These are phyloP conservation scores for Erpetoichthys calabaricus DNA, from an alignment of 2,797 vertebrate species.

Conservation along the genomic window DNA sequence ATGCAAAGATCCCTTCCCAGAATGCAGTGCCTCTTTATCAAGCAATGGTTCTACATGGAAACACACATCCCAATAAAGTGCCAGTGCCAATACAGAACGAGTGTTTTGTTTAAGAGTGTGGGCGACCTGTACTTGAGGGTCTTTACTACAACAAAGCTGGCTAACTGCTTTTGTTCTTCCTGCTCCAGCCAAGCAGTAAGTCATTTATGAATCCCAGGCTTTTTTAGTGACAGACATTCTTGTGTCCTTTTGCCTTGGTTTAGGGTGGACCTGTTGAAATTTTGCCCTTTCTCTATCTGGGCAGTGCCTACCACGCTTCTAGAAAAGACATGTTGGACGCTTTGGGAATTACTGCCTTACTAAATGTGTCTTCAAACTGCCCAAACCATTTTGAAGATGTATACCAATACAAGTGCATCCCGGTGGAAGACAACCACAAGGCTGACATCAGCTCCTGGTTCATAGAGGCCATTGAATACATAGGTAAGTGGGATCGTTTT, in stretches of 20 bases:
- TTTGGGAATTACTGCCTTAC: conserved; percentile 57
- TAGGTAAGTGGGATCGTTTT: conserved; percentile 37
- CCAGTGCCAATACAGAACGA: too few species aligned
- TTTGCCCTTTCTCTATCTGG: conserved; percentile 63
- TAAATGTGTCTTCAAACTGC: conserved; percentile 64
- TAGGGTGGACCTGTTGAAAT: conserved; percentile 65
- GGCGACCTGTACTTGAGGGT: too few species aligned
- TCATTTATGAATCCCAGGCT: too few species aligned
- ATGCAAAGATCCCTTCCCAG: too few species aligned
- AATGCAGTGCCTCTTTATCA: too few species aligned
- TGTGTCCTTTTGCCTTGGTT: conserved; percentile 4
- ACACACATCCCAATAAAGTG: too few species aligned
- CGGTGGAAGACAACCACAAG: conserved; percentile 69
- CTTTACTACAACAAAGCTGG: too few species aligned
- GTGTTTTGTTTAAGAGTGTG: too few species aligned
- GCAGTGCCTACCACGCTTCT: conserved; percentile 61
- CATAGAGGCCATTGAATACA: conserved; percentile 65
- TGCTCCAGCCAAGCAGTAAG: too few species aligned
- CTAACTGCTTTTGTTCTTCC: too few species aligned
- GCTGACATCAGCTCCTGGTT: conserved; percentile 72
- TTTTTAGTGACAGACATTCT: too few species aligned
- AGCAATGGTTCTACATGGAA: too few species aligned
- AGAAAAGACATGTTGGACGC: conserved; percentile 57
- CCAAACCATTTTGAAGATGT: conserved; percentile 64
- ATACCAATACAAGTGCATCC: conserved; percentile 70